Evolutionary conservation across 2,113 vertebrate genomes (phyloP).

Genomic region (Channa argus): DNA sequence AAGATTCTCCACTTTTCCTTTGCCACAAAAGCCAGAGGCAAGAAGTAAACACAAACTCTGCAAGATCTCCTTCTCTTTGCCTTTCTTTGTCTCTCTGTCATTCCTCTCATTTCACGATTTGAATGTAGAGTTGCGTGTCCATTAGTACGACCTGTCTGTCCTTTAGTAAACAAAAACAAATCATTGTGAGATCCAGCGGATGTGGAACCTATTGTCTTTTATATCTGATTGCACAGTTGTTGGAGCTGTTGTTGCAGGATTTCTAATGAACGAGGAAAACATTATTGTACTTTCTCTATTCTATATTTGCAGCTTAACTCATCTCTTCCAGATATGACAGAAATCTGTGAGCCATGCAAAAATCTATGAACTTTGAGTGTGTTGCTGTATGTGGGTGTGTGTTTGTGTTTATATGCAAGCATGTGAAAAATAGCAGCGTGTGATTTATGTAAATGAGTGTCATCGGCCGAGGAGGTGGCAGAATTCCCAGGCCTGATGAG

Average conservation of each 20-base stretch:
- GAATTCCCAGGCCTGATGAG: constrained; percentile 82
- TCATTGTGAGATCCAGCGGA: constrained; percentile 18
- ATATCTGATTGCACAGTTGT: constrained; percentile 16
- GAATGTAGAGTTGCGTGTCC: neutral
- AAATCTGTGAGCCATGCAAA: constrained; percentile 20
- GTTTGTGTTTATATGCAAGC: constrained; percentile 52
- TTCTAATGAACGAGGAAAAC: constrained; percentile 2
- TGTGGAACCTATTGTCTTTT: constrained; percentile 25
- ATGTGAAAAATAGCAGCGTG: constrained; percentile 68
- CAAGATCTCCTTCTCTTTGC: constrained; percentile 51
- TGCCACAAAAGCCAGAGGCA: constrained; percentile 63
- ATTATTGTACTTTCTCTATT: constrained; percentile 7
- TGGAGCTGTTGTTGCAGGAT: constrained; percentile 14
- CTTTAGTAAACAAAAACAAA: constrained; percentile 10
- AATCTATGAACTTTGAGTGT: constrained; percentile 32
- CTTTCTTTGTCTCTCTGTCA: constrained; percentile 23
- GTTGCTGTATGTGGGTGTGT: constrained; percentile 33
- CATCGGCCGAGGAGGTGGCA: constrained; percentile 71
- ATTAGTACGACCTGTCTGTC: constrained; percentile 12
- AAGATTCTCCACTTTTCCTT: constrained; percentile 61
- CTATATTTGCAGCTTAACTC: constrained; percentile 25
- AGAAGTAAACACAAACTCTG: constrained; percentile 62
- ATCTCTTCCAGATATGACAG: constrained; percentile 27
- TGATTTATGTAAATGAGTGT: constrained; percentile 81
- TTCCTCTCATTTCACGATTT: constrained; percentile 9